Conservation (phyloP, 2,797 vertebrate genomes). For the Hippopotamyrus pictus region DNA sequence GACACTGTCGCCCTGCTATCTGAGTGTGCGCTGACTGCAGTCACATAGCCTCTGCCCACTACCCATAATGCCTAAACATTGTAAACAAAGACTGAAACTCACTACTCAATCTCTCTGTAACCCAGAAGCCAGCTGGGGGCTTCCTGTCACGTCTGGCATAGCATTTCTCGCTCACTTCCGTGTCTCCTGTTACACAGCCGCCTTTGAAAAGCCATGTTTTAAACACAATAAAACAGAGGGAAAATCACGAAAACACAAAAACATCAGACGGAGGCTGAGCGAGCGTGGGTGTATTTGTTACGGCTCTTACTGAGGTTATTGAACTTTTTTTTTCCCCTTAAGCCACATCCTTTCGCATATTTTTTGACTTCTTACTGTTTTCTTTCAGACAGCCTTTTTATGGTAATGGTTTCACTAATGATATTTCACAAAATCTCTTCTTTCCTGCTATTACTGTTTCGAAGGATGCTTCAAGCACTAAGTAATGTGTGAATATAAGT, state of each 20-base stretch:
- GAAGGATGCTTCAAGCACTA: neutral
- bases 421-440: neutral
- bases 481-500: neutral
- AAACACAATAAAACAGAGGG: neutral
- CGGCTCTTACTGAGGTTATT: constrained; percentile 2
- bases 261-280: neutral
- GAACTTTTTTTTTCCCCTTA: constrained; percentile 5
- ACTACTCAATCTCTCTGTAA: neutral
- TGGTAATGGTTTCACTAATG: neutral
- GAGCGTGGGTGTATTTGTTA: neutral
- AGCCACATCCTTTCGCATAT: constrained; percentile 14
- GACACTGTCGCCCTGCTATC: neutral
- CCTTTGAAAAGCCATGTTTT: constrained; percentile 10
- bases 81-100: neutral
- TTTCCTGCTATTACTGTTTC: neutral
- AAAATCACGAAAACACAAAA: constrained; percentile 6
- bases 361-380: neutral
- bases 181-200: constrained; percentile 7
- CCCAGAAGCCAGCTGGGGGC: neutral
- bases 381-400: neutral
- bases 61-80: neutral
- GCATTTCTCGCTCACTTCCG: neutral
- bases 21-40: neutral
- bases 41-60: neutral
- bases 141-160: neutral